A percentile compares a stretch with the other conserved stretches of the same genome.
These are phyloP conservation scores for Caenorhabditis doughertyi DNA, from an alignment of 2,888 invertebrate species.

Conservation along the genomic window DNA sequence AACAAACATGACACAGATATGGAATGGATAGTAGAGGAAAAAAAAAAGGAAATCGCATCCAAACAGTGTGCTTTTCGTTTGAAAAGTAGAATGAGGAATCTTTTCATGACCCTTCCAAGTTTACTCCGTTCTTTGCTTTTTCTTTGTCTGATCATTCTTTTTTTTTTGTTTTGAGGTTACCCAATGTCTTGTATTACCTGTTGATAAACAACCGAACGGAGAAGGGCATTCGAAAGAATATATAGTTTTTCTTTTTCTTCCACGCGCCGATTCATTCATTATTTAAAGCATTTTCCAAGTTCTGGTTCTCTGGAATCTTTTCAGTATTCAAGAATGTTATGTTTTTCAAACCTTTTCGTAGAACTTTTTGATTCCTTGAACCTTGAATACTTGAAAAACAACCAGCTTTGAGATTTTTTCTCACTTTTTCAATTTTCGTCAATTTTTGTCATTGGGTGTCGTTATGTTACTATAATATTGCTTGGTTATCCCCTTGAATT, in stretches of 20 bases:
- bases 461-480: too few species aligned
- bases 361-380: background rate
- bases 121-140: background rate
- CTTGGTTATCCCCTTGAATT: too few species aligned
- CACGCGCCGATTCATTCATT: slow-evolving; percentile 22
- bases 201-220: slow-evolving; percentile 31
- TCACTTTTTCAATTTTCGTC: too few species aligned
- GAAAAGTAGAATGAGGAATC: slow-evolving; percentile 24
- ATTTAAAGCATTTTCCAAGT: slow-evolving; percentile 25
- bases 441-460: too few species aligned
- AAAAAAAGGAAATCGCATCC: slow-evolving; percentile 27
- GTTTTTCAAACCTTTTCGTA: background rate
- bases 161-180: background rate
- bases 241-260: background rate
- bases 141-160: slow-evolving; percentile 8
- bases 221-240: slow-evolving; percentile 14
- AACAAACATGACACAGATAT: slow-evolving; percentile 64
- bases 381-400: too few species aligned
- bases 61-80: slow-evolving; percentile 39
- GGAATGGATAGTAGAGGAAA: slow-evolving; percentile 17
- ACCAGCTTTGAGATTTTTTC: too few species aligned
- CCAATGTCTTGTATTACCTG: slow-evolving; percentile 30
- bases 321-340: background rate
- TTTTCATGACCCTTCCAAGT: slow-evolving; percentile 31
- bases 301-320: slow-evolving; percentile 16